Base-by-base conservation (phyloP, 2,888 invertebrate species). In the Xiphydria camelus region DNA sequence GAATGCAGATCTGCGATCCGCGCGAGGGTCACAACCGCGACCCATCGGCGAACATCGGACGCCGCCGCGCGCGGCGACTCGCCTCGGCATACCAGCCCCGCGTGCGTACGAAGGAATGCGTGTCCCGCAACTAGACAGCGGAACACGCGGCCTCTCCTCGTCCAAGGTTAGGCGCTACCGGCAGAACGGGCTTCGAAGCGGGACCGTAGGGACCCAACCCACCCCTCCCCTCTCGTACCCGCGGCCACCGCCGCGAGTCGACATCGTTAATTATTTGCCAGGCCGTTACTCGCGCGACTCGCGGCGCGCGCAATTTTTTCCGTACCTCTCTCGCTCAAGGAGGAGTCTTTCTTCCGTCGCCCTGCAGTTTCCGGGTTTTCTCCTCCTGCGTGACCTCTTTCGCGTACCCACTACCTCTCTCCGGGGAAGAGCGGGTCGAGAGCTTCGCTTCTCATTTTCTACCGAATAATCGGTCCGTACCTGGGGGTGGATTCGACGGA, bases 41-140 rank as follows among this genome's bases (percentile, higher is more conserved):
- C 66, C 66, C 64, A 68, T 64, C 58, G 64, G 54, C 52, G 61
- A 66, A 70, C 70, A 72, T 72, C 65, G 70, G 66, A 71, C 70
- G 68, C 73, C 68, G 62, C 63, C 64, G 68, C 65, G 66, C 67
- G 66, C 70, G 69, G 65, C 48, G 67, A 66, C 67, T 67, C 68
- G 69, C 68, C 67, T 68, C 67, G 67, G 53, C 67, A 68, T 66
- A 66, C 70, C 70, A 68, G 51, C 59, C 35, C 62, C 41, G 51
- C n/a, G n/a, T n/a, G 65, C 65, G 58, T 62, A 64, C 64, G 59
- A 51, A 63, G 68, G 68, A 67, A 72, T 71, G 71, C 60, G 64
- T 64, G 61, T 67, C 66, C 64, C 57, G n/a, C n/a, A n/a, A 66
- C 63, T 63, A 64, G 60, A 59, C 59, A 57, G 54, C 55, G 57